Conservation (phyloP, 2,113 vertebrate genomes). For the Scatophagus argus region DNA sequence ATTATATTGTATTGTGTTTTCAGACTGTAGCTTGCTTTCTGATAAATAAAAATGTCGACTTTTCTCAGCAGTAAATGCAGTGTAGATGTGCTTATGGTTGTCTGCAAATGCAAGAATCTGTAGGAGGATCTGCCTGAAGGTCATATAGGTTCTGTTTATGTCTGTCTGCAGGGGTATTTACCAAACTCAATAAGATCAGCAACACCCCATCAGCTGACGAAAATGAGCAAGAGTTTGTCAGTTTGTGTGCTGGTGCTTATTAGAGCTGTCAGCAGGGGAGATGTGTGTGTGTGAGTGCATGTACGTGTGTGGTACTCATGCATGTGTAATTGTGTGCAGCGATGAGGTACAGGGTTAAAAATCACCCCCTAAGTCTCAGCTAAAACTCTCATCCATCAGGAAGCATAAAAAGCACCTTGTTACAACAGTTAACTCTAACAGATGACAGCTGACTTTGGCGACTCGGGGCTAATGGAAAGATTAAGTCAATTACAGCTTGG, state of each 20-base stretch:
- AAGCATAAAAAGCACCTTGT: slow-evolving; percentile 67
- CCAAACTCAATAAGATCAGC: slow-evolving; percentile 55
- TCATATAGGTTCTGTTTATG: slow-evolving; percentile 67
- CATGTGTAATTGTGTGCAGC: slow-evolving; percentile 40
- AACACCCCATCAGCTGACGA: slow-evolving; percentile 32
- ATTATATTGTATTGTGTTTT: not conserved
- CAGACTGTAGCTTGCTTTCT: not conserved
- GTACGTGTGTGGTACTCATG: slow-evolving; percentile 8
- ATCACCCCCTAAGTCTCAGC: slow-evolving; percentile 34
- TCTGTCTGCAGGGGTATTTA: slow-evolving; percentile 49
- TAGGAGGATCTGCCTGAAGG: slow-evolving; percentile 38
- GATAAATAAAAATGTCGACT: not conserved
- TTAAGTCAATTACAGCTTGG: slow-evolving; percentile 81
- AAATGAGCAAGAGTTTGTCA: slow-evolving; percentile 50
- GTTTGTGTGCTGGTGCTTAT: slow-evolving; percentile 50
- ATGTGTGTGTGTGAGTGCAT: slow-evolving; percentile 17
- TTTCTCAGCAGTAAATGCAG: not conserved
- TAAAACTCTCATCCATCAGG: slow-evolving; percentile 46
- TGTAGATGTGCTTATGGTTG: not conserved
- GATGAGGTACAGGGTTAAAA: slow-evolving; percentile 55
- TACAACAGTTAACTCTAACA: slow-evolving; percentile 71
- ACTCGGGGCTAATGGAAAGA: slow-evolving; percentile 71
- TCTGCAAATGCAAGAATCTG: slow-evolving; percentile 10
- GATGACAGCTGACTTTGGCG: slow-evolving; percentile 69
- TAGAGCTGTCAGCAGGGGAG: slow-evolving; percentile 51